phyloP scores from a whole-genome alignment of 2,888 invertebrate species.

The Platypus cylindrus region DNA sequence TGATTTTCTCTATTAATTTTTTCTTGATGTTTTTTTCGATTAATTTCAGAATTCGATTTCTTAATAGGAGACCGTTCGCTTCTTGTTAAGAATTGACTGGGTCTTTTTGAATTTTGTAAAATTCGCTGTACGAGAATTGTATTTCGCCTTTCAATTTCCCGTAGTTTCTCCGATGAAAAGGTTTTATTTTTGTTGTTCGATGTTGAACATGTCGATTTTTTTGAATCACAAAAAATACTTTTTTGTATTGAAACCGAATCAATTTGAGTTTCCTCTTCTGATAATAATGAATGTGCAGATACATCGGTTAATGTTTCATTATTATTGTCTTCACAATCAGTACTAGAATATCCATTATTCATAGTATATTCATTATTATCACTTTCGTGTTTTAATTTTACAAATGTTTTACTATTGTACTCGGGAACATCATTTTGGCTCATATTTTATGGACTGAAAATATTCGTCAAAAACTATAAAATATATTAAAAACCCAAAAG shows the following conservation, averaged over 20 bases:
- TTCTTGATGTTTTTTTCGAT: slow-evolving; percentile 20
- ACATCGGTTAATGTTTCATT: slow-evolving; percentile 1
- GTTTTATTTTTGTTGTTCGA: slow-evolving; percentile 20
- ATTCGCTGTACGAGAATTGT: slow-evolving; percentile 22
- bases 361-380: slow-evolving; percentile 2
- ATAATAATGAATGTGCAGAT: too few species aligned
- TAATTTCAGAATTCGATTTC: slow-evolving; percentile 21
- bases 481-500: not conserved
- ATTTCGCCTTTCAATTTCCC: slow-evolving; percentile 19
- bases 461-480: not conserved
- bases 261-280: too few species aligned
- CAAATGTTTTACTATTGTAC: slow-evolving; percentile 15
- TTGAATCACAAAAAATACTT: too few species aligned
- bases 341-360: slow-evolving; percentile 3
- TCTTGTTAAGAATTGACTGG: slow-evolving; percentile 18
- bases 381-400: slow-evolving; percentile 9
- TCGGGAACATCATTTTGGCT: too few species aligned
- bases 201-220: too few species aligned
- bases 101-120: slow-evolving; percentile 18
- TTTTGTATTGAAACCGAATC: too few species aligned
- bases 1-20: slow-evolving; percentile 24
- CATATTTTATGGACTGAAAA: too few species aligned
- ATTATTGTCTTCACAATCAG: slow-evolving; percentile 6
- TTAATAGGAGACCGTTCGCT: slow-evolving; percentile 8
- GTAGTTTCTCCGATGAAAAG: slow-evolving; percentile 16